Percentiles rank a stretch among this genome's conserved stretches.
phyloP scores from a whole-genome alignment of 2,113 vertebrate species.

The Bos indicus region DNA sequence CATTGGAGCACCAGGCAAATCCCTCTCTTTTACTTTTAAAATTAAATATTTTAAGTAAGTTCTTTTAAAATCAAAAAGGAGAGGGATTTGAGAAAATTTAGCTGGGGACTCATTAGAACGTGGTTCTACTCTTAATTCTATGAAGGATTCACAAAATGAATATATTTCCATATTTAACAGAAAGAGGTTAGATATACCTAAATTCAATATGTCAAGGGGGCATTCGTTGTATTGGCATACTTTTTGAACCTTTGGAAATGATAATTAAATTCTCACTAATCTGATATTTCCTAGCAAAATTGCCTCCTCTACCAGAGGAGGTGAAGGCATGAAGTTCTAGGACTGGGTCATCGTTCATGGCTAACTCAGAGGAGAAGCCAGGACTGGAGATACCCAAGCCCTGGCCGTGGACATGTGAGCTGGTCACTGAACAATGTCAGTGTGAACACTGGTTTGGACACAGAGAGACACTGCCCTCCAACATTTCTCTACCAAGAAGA shows the following conservation, averaged over 20 bases:
- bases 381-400: neutral
- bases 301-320: neutral
- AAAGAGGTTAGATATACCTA: neutral
- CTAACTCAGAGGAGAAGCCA: neutral
- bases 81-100: neutral
- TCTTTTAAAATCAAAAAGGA: neutral
- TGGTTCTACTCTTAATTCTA: neutral
- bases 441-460: fast-evolving
- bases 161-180: neutral
- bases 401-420: fast-evolving
- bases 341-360: neutral
- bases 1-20: neutral
- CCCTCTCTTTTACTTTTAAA: neutral
- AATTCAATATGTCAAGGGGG: neutral
- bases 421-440: no score
- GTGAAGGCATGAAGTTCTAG: neutral
- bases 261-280: neutral
- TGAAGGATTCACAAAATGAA: neutral
- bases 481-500: neutral
- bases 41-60: neutral
- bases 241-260: constrained; percentile 17
- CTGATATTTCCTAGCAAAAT: neutral
- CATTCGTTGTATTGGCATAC: neutral
- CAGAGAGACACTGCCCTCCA: neutral
- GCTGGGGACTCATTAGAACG: neutral